Base-by-base conservation (phyloP, 2,888 invertebrate genomes). In the Chamaedrilus cognettii region DNA sequence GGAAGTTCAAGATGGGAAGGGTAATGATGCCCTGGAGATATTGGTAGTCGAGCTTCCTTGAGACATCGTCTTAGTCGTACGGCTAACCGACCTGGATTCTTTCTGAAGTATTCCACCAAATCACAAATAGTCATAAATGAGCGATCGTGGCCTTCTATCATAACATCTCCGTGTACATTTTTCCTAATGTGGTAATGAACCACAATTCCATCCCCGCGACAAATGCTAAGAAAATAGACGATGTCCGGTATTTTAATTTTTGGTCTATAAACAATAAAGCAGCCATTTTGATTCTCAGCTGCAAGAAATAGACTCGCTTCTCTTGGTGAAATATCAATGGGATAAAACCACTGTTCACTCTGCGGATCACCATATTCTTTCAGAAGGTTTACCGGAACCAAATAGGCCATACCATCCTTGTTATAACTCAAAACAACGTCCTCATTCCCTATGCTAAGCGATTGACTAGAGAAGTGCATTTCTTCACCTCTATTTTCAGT, bases 281-380 rank as follows among this genome's bases (percentile, higher is more conserved):
- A 74, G 11, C 75, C 75, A 30, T 72, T 70, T 57, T 74, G 74
- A 28, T 67, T 70, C 59, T 74, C 74, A 19, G 34, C 31, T 11
- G 15, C 34, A 28, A 75, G 65, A 49, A 75, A 74, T 28, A 74
- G 42, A 7, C 72, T 70, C 34, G 75, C 75, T 35, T 75, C 73
- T 11, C 70, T 58, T 5, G 73, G 64, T 26, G 71, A 63, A 2
- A 75, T 63, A 11, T 60, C 55, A 49, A 74, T 59, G 0, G 75
- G 75, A 51, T 75, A 75, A 60, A 65, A 75, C 75, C 75, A 75
- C 1, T 68, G 60, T 57, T 74, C 74, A 4, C 67, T 69, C 19
- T 66, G 66, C 1, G 75, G 74, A 34, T 75, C 74, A 31, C 74
- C 75, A 49, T 72, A 63, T 49, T 55, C 61, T 59, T 70, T 73